Conservation (phyloP, 2,113 vertebrate genomes). For the Sphyrna mokarran region DNA sequence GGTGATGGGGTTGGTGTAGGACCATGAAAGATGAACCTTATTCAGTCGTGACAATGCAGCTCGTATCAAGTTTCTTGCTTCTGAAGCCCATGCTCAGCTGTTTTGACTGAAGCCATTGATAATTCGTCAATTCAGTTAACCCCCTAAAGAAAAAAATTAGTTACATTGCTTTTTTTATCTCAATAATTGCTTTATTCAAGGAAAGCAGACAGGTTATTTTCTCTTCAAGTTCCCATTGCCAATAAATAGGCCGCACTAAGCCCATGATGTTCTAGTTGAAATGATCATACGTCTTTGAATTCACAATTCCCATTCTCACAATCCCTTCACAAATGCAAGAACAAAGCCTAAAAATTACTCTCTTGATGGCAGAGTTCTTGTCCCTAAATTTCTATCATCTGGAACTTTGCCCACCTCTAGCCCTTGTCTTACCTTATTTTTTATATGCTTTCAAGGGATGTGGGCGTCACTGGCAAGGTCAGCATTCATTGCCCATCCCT, state of each 20-base stretch:
- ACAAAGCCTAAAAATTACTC: background rate
- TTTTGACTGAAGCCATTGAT: background rate
- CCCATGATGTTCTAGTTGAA: background rate
- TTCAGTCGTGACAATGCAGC: background rate
- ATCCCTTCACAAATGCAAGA: background rate
- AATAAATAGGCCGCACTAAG: background rate
- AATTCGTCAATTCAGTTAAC: background rate
- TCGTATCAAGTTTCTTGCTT: background rate
- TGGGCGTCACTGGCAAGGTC: too few relatives aligned
- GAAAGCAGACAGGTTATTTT: background rate
- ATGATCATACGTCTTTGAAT: background rate
- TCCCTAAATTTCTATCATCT: background rate
- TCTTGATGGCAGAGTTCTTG: background rate
- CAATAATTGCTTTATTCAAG: background rate
- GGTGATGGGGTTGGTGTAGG: background rate
- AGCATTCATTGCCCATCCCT: too few relatives aligned
- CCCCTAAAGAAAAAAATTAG: background rate
- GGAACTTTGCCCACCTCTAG: background rate
- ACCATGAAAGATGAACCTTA: background rate
- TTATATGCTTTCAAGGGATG: too few relatives aligned
- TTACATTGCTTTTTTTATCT: background rate
- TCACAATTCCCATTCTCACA: background rate
- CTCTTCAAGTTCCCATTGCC: background rate
- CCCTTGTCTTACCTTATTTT: too few relatives aligned
- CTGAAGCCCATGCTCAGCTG: background rate